Base-by-base conservation (phyloP, 2,797 vertebrate genomes). In the Gephyroberyx darwinii region DNA sequence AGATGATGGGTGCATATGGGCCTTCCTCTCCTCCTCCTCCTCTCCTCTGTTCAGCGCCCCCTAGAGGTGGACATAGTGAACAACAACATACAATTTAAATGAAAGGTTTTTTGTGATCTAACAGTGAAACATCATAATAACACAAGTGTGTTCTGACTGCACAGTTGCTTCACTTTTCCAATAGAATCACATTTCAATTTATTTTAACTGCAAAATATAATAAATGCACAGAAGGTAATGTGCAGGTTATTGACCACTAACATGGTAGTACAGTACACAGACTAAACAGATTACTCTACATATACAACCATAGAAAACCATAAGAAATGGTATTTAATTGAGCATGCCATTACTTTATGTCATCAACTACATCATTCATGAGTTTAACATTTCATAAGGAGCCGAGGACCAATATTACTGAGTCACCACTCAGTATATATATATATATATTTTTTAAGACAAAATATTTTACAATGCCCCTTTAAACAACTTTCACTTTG, bases 11-110 rank as follows among this genome's bases (percentile, higher is more conserved):
- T 26, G 26, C 26, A 26, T 26, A 26, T 26, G 26, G 26, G 26
- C 8, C 33, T 8, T 35, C 33, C 33, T 35, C 33, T 35, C 33
- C 33, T 35, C 33, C 8, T 8, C 33, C 12, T 45, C 5, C 8
- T 47, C 45, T 57, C 33, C 19, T 74, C 51, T 76, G 64, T 52
- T 72, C 88, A 78, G 80, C 77, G 66, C 91, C 89, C 86, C 82
- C 90, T 83, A 80, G 86, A 89, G 91, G 86, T 70, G 47, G 5
- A 22, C 10, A 1, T 2, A 0, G 1, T 50, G 33, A 69, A 81
- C 68, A 82, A 50, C 78, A 58, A 3, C 5, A 48, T 2, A 20
- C 8, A 19, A 43, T 33, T 43, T 56, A 4, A 56, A n/a, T 33
- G 3, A 35, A 33, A 5, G 35, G 20, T 7, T 47, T 43, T 17